Evolutionary conservation across 1,140 invertebrate genomes (phyloP).

Genomic region (Mizuhopecten yessoensis): DNA sequence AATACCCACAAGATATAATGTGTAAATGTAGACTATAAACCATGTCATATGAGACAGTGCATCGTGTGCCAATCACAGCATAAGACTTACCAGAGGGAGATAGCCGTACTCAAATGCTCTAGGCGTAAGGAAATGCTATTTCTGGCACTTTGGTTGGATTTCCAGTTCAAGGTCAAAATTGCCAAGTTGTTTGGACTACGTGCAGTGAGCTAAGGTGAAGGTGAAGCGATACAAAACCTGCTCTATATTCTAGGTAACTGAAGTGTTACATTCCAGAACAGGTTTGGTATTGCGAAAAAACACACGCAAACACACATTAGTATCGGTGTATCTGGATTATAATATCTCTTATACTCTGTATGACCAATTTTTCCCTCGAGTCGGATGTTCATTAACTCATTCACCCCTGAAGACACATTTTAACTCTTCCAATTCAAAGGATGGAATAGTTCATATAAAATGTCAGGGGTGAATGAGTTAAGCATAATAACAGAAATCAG

Average conservation of each 20-base stretch:
- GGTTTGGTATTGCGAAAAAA: not conserved
- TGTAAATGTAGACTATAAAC: not conserved
- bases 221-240: not conserved
- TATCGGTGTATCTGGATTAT: not conserved
- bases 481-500: too few species aligned
- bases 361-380: too few species aligned
- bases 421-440: too few species aligned
- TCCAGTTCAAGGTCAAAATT: slow-evolving; percentile 33
- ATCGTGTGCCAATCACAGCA: not conserved
- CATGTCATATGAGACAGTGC: not conserved
- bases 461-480: too few species aligned
- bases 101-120: not conserved
- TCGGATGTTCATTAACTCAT: too few species aligned
- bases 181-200: not conserved
- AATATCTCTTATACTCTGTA: not conserved
- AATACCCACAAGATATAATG: not conserved
- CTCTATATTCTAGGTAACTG: not conserved
- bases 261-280: not conserved
- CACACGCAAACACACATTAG: not conserved
- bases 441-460: too few species aligned
- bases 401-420: too few species aligned
- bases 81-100: not conserved
- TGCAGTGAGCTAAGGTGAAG: not conserved
- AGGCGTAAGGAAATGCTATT: not conserved
- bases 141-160: not conserved